Base-by-base conservation (phyloP, 2,888 invertebrate species). In the Drosophila limbata region DNA sequence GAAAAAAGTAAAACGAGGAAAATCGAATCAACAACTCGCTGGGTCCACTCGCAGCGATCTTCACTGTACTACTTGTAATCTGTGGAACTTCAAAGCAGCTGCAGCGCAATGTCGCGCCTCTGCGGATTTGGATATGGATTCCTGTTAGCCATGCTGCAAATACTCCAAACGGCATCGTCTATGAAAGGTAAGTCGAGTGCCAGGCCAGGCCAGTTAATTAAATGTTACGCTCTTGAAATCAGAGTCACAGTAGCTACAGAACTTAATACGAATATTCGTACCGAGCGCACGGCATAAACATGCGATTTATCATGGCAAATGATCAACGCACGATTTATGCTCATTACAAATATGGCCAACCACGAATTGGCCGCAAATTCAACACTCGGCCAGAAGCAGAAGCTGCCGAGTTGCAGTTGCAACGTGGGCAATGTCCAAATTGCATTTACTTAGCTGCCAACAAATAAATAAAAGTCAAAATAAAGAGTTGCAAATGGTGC, bases 271-370 rank as follows among this genome's bases (percentile, higher is more conserved):
- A 35, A 17, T 45, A 35, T 11, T 63, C 37, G 35, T 45, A 35
- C 15, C 65, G 40, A 50, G 11, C 1, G 25, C 39, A 40, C 13
- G 65, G 77, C 88, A 87, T 84, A 83, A 85, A 84, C 85, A 80
- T 80, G 69, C 80, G 86, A 88, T 85, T 88, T 88, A 89, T 89
- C 88, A 86, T 85, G 75, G 79, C 88, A 86, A 88, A 88, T 84
- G 84, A 88, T 88, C 88, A 86, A 86, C 84, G 88, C 88, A 88
- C 88, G 88, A 89, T 89, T 85, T 83, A 79, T 83, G 84, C 88
- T 87, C 88, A 87, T 87, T 88, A 85, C 87, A 87, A 87, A 87
- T 88, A 88, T 82, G 85, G 89, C 83, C 81, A 80, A 70, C 69
- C 87, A 87, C 89, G 89, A 87, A 73, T 73, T 81, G 87, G 70